Evolutionary conservation across 1,140 invertebrate species (phyloP).

Genomic region (Scaptomyza graminum): DNA sequence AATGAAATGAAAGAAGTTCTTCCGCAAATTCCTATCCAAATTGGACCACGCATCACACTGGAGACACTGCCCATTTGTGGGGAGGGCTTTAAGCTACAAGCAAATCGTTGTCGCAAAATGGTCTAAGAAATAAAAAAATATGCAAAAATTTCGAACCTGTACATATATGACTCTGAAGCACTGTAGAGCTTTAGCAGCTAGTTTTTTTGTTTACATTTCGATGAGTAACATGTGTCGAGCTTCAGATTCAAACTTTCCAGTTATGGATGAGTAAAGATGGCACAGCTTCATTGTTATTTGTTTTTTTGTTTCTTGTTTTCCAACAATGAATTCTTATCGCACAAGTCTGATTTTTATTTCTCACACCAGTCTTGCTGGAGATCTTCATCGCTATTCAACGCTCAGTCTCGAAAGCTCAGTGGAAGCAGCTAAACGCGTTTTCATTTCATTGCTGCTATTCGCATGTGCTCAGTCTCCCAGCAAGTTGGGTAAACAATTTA

Average conservation of each 20-base stretch:
- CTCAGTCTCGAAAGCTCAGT: slow-evolving; percentile 55
- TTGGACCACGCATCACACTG: slow-evolving; percentile 53
- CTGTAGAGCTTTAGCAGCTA: slow-evolving; percentile 20
- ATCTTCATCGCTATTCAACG: slow-evolving; percentile 13
- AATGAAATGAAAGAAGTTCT: neutral
- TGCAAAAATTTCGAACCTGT: neutral
- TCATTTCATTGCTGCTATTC: neutral
- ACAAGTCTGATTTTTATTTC: slow-evolving; percentile 8
- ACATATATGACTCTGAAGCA: neutral
- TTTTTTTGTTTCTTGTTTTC: neutral
- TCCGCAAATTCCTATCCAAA: neutral
- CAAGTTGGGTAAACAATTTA: slow-evolving; percentile 1
- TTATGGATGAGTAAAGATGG: slow-evolving; percentile 10
- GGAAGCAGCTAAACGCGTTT: slow-evolving; percentile 60
- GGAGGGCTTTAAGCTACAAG: slow-evolving; percentile 33
- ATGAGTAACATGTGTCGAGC: neutral
- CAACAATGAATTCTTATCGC: slow-evolving; percentile 40
- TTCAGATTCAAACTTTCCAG: slow-evolving; percentile 31
- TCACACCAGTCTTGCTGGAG: slow-evolving; percentile 26
- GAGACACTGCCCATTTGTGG: slow-evolving; percentile 41
- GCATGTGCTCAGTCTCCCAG: neutral
- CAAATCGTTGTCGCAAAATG: slow-evolving; percentile 45
- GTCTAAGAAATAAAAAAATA: slow-evolving; percentile 20
- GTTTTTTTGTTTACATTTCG: slow-evolving; percentile 24
- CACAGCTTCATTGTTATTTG: neutral